These are phyloP conservation scores for Calonectris borealis DNA, from an alignment of 2,113 vertebrate species.

Conservation along the genomic window DNA sequence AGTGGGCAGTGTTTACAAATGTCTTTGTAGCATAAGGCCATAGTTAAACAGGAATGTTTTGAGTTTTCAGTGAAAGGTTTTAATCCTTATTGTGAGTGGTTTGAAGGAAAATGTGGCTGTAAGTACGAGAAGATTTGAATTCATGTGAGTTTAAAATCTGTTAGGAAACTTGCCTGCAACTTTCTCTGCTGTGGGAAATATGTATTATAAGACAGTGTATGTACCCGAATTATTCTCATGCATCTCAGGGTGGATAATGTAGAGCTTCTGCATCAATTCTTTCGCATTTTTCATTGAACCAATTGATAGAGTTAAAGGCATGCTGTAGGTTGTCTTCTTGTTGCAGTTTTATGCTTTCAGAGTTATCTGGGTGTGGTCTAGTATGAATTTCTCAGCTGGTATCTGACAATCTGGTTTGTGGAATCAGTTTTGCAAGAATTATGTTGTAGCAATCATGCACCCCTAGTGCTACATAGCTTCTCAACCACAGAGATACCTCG, in stretches of 20 bases:
- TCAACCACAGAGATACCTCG: not conserved
- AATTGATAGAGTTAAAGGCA: not conserved
- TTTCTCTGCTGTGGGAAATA: not conserved
- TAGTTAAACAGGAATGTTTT: not conserved
- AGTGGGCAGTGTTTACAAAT: not conserved
- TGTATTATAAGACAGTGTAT: not conserved
- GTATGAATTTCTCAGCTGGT: slow-evolving; percentile 34
- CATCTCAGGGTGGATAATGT: not conserved
- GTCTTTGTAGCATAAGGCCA: not conserved
- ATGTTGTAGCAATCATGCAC: slow-evolving; percentile 1
- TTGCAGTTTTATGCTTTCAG: not conserved
- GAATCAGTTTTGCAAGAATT: slow-evolving; percentile 57
- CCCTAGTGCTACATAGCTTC: not conserved
- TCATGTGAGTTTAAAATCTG: not conserved
- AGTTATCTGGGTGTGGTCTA: slow-evolving; percentile 53
- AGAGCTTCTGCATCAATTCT: not conserved
- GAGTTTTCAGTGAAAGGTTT: not conserved
- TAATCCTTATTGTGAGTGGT: not conserved
- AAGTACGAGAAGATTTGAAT: not conserved
- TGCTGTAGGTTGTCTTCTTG: not conserved
- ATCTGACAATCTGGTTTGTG: slow-evolving; percentile 61
- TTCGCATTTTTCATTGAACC: not conserved
- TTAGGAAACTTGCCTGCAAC: not conserved
- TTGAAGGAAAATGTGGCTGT: not conserved
- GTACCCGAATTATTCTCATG: not conserved